A percentile compares a stretch with the other conserved stretches of the same genome.
Evolutionary conservation across 92 coral and sea anemone genomes (phyloP).

Genomic region (Diadumene lineata): DNA sequence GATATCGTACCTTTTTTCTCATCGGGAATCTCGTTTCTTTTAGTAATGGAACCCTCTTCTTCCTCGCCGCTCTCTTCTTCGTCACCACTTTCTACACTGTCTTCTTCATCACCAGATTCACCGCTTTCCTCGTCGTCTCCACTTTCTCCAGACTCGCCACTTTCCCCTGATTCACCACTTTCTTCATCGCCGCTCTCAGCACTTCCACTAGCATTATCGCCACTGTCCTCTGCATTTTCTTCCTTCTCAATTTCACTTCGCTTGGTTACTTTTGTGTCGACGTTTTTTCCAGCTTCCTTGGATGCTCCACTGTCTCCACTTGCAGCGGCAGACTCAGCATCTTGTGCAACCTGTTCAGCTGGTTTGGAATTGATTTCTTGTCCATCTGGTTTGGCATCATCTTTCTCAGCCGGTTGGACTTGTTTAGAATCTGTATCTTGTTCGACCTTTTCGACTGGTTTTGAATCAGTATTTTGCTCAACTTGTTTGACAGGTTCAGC

Average conservation of each 20-base stretch:
- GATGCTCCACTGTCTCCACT: conserved; percentile 9
- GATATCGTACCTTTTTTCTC: conserved; percentile 36
- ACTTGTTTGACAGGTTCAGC: background rate
- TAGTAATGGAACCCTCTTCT: conserved; percentile 12
- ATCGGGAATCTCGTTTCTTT: conserved; percentile 35
- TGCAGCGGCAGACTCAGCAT: background rate
- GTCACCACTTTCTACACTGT: conserved; percentile 29
- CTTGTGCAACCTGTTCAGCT: conserved; percentile 10
- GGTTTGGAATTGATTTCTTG: background rate
- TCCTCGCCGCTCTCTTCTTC: conserved; percentile 34
- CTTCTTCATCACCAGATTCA: conserved; percentile 50
- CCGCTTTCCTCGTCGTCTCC: conserved; percentile 58
- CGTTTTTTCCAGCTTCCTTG: background rate
- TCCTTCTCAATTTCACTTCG: conserved; percentile 10
- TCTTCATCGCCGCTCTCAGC: conserved; percentile 34
- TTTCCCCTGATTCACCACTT: conserved; percentile 24
- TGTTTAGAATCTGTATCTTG: background rate
- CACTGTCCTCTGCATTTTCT: conserved; percentile 6
- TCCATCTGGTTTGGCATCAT: background rate
- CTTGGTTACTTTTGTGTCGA: background rate
- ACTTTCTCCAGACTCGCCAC: conserved; percentile 29
- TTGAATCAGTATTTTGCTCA: background rate
- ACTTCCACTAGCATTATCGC: conserved; percentile 27
- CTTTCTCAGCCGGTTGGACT: too few species aligned
- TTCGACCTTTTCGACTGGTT: conserved; percentile 4